Base-by-base conservation (phyloP, 2,113 vertebrate genomes). In the Oostethus manadensis region DNA sequence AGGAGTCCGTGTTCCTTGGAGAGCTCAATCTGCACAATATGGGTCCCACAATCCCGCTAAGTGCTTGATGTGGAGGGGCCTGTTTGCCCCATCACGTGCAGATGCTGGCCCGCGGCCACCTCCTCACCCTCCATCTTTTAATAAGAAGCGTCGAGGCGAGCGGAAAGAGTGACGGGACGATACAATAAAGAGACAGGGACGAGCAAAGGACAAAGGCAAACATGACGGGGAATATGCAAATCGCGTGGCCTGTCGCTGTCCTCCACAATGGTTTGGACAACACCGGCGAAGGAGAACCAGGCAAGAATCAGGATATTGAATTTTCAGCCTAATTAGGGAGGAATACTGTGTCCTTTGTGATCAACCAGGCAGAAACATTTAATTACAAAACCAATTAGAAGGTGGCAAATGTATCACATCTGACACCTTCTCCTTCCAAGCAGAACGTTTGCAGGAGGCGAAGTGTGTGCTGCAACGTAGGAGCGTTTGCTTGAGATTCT, bases 381-480 rank as follows among this genome's bases (percentile, higher is more conserved):
- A 91, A 91, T 91, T 88, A 89, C 82, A 76, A 90, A 92, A 81
- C 84, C 82, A 91, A 93, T 93, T 89, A 90, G 26, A 64, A 26
- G 81, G 80, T 20, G 15, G 84, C 50, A 65, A 76, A 89, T 85
- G 87, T 85, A 88, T 88, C 91, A 90, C 65, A 57, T 76, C 74
- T 84, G 85, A 87, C 75, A 71, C 68, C 64, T 13, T 3, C n/a
- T 7, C n/a, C 48, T 4, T 2, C 21, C 48, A 18, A 48, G 9
- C n/a, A 46, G 74, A 70, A 76, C 74, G 78, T 79, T 80, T 77
- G 58, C 64, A 78, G 66, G 62, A 70, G 74, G 66, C 62, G 58
- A 63, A 46, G 68, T 49, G 70, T 42, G 38, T 42, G 60, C 62
- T 61, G 58, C 64, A 68, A 62, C 13, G 14, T 35, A 20, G 56